Evolutionary conservation across 2,113 vertebrate species (phyloP), one percentile per base, ranked within the genome.

Genomic region (Sturnus vulgaris): DNA sequence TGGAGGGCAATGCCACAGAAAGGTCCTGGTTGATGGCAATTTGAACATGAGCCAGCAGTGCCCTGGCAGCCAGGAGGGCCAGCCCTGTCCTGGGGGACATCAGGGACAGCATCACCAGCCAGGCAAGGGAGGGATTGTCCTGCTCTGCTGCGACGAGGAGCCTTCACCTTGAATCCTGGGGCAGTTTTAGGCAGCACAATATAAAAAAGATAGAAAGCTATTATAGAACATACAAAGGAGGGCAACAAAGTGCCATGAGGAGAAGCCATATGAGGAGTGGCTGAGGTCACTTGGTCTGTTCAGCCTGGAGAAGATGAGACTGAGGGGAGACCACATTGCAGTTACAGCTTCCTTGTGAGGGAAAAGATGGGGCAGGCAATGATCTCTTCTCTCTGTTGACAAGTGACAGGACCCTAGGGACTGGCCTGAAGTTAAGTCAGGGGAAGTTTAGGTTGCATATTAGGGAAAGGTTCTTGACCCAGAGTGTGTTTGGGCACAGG

Each of bases 261-360:
- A 11, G 30, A 47, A 53, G 53, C 11, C 2, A 0, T 15, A 10
- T 3, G 10, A 82, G 18, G 14, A 49, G 22, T 0, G 0, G 8
- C 14, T 69, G 55, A 69, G 21, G 21, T 19, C 25, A 35, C 10
- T 61, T 61, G 21, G 3, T 12, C 5, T 89, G 21, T 13, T 47
- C 35, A 55, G 35, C 25, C 46, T 76, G 70, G 40, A 75, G 31
- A 37, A 37, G 37, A 37, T 37, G 25, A 40, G n/a, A 19, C 40
- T 61, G 47, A 76, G 17, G 21, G 21, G 55, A 76, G 2, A 47
- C 3, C 11, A 55, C 25, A 19, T 0, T 47, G 55, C 25, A 55
- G 40, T 42, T 55, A 30, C 33, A 82, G 12, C 7, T 76, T 61
- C 55, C 21, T 61, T 0, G 0, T 23, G 21, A 55, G 40, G 25